Evolutionary conservation across 2,888 invertebrate species (phyloP), one percentile per base, ranked within the genome.

Genomic region (Nomada ruficornis): DNA sequence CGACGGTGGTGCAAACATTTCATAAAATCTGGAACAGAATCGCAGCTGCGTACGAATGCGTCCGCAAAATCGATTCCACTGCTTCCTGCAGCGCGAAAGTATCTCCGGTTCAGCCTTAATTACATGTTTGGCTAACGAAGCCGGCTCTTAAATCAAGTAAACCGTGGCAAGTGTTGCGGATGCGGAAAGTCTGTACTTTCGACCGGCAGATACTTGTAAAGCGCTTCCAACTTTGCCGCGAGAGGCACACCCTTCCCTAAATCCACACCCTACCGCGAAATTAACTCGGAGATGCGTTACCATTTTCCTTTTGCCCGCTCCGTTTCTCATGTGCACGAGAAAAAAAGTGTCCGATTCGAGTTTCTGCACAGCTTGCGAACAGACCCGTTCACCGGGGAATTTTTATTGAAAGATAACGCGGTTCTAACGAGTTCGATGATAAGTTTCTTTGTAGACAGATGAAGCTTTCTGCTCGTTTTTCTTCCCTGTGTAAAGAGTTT

Each of bases 41-140:
- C 71, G 67, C 80, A 79, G 65, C 69, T 76, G 71, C 70, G 65
- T 80, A 67, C 52, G 52, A 64, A 62, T 62, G 67, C 57, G 65
- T 69, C 15, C 23, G 60, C 13, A 60, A 55, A 68, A 80, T 82
- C 76, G 70, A 80, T 77, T 74, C 29, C 29, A 9, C 44, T 55
- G 15, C 23, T 29, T 59, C 20, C 42, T 11, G n/a, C 20, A 18
- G 23, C 64, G 23, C 52, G 62, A 76, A 80, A 69, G 68, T 76
- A 82, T 80, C 52, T 47, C 11, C 26, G 36, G 29, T 50, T 62
- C 54, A 29, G 76, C 29, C 74, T 84, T 82, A 82, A 85, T 85
- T 85, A 82, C 80, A 54, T 65, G 84, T 82, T 84, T 84, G 80
- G 36, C 52, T 85, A 84, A 85, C 77, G 76, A 80, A 76, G 44